Evolutionary conservation across 2,888 invertebrate species (phyloP).

Genomic region (Troides oblongomaculatus): DNA sequence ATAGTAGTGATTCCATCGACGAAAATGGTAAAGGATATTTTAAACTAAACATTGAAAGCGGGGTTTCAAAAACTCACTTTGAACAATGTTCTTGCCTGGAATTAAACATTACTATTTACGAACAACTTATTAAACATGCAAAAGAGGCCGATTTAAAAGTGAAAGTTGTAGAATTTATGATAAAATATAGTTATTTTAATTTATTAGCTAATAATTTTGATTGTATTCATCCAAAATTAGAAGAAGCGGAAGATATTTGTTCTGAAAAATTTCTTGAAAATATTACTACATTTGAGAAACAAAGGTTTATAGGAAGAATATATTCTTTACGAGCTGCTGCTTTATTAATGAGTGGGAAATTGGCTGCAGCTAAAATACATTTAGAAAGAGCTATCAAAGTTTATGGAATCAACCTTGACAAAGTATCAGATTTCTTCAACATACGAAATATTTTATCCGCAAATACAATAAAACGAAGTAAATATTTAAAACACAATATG

Average conservation of each 20-base stretch:
- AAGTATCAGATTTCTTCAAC: conserved; percentile 50
- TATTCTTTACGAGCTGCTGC: conserved; percentile 59
- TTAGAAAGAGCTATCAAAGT: conserved; percentile 55
- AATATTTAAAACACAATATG: conserved; percentile 46
- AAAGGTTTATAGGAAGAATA: conserved; percentile 59
- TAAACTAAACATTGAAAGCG: conserved; percentile 55
- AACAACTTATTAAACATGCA: conserved; percentile 68
- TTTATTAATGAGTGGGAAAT: conserved; percentile 48
- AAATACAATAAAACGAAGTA: conserved; percentile 47
- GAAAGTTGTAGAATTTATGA: conserved; percentile 60
- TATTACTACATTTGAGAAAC: conserved; percentile 44
- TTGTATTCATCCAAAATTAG: conserved; percentile 50
- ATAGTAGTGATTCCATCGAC: conserved; percentile 52
- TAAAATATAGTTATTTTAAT: conserved; percentile 55
- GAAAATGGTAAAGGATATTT: conserved; percentile 43
- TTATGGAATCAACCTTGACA: conserved; percentile 56
- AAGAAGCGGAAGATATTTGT: conserved; percentile 57
- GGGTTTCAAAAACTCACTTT: conserved; percentile 59
- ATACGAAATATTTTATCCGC: conserved; percentile 43
- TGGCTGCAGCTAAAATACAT: conserved; percentile 52
- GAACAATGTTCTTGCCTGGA: conserved; percentile 64
- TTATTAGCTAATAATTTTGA: conserved; percentile 54
- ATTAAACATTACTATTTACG: conserved; percentile 58
- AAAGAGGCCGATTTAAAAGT: conserved; percentile 60
- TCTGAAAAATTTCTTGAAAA: conserved; percentile 37